Conservation (phyloP, 2,797 vertebrate genomes). For the Bradypus variegatus region DNA sequence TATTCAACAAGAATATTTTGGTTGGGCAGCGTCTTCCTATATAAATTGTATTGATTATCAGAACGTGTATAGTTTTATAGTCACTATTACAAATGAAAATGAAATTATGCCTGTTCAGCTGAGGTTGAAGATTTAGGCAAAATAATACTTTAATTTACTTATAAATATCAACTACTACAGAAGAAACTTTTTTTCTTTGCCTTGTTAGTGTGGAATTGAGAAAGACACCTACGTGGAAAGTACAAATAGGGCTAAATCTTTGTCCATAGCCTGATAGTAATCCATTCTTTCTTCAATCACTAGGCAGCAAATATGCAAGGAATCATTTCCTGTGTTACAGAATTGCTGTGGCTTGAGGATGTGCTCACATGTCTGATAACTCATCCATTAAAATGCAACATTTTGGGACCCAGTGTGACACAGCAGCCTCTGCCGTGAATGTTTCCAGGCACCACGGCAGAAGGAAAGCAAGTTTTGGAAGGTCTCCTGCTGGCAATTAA, state of each 20-base stretch:
- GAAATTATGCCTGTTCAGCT: background rate
- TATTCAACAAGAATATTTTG: background rate
- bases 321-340: background rate
- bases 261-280: background rate
- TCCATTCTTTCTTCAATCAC: background rate
- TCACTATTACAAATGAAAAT: background rate
- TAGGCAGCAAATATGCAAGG: background rate
- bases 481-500: background rate
- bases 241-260: background rate
- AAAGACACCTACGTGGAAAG: background rate
- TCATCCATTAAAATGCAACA: background rate
- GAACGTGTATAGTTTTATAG: constrained; percentile 1
- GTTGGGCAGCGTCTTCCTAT: background rate
- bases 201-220: background rate
- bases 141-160: constrained; percentile 20
- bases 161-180: background rate
- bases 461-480: background rate
- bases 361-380: background rate
- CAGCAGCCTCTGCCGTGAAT: background rate
- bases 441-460: background rate
- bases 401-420: no score
- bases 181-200: background rate
- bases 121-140: background rate
- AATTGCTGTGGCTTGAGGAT: background rate
- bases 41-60: background rate